Base-by-base conservation (phyloP, 2,888 invertebrate species). In the Gasteruption jaculator region DNA sequence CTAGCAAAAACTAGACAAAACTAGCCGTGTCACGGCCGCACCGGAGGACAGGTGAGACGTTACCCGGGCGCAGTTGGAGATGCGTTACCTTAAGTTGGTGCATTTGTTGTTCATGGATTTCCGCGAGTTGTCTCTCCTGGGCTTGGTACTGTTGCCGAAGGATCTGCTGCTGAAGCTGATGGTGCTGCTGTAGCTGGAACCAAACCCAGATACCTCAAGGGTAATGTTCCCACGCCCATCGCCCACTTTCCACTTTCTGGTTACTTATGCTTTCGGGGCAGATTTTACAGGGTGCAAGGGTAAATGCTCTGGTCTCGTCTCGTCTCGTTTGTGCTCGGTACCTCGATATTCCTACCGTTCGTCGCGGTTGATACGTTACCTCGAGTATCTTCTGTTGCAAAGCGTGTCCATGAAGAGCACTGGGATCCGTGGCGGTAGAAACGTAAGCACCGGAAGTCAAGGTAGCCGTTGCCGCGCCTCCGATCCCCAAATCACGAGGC, bases 161-260 rank as follows among this genome's bases (percentile, higher is more conserved):
- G 63, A 91, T 86, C 74, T 91, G 90, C 68, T 92, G 91, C 71
- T 93, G 91, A 63, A 91, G 75, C 73, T 92, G 90, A 73, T 93
- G 92, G 71, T 91, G 90, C 75, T 91, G 90, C 79, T 91, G 91
- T 71, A 93, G 78, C 88, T 92, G 85, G 61, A 85, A 78, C 71
- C 63, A 76, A 60, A 63, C 58, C 60, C 58, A 64, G 65, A 66
- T 48, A 64, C 58, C 63, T 65, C 63, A 67, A 63, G 64, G 62
- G 57, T 63, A 60, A 59, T 61, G 59, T 53, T 53, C 53, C 52
- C 38, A 41, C 38, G 41, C 38, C 30, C 34, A 36, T 16, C 11
- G 18, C 21, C 14, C 16, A 5, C 5, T 31, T 31, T 18, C 12
- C 31, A n/a, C 7, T 15, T 37, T 20, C 11, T 33, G 27, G 16